Conservation (phyloP, 2,113 vertebrate genomes). For the Andinoacara biseriatus region DNA sequence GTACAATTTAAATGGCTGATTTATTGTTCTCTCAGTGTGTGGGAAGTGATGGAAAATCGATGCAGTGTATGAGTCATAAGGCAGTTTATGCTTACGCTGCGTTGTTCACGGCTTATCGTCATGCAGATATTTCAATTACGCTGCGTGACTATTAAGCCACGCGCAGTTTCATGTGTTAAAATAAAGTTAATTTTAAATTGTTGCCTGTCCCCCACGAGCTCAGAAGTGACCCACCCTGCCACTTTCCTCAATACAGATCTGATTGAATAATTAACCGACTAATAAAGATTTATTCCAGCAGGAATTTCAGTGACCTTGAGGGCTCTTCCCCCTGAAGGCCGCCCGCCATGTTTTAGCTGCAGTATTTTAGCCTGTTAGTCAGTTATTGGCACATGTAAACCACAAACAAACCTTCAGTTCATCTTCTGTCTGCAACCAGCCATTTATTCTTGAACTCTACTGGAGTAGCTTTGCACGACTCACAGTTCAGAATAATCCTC, state of each 20-base stretch:
- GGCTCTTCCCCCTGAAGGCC: not conserved
- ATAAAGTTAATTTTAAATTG: conserved; percentile 44
- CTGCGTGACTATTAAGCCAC: conserved; percentile 29
- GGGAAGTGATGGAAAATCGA: conserved; percentile 65
- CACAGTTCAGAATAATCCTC: not conserved
- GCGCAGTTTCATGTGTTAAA: not conserved
- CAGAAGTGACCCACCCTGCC: conserved; percentile 10
- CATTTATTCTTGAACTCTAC: accelerated
- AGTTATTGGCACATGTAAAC: not conserved
- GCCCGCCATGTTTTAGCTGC: not conserved
- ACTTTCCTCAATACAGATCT: conserved; percentile 2
- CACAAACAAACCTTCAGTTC: no score
- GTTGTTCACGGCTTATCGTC: conserved; percentile 37
- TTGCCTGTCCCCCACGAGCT: not conserved
- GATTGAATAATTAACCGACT: conserved; percentile 56
- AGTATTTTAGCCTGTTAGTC: not conserved
- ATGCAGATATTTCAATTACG: conserved; percentile 64
- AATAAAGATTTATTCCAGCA: conserved; percentile 60
- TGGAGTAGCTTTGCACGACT: not conserved
- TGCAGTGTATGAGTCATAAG: conserved; percentile 34
- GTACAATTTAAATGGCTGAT: conserved; percentile 49
- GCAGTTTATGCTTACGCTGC: conserved; percentile 46
- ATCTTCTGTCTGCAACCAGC: not conserved
- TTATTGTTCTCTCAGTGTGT: conserved; percentile 46
- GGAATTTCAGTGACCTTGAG: conserved; percentile 40